phyloP scores from a whole-genome alignment of 2,113 vertebrate genomes.

The Climacteris rufus region DNA sequence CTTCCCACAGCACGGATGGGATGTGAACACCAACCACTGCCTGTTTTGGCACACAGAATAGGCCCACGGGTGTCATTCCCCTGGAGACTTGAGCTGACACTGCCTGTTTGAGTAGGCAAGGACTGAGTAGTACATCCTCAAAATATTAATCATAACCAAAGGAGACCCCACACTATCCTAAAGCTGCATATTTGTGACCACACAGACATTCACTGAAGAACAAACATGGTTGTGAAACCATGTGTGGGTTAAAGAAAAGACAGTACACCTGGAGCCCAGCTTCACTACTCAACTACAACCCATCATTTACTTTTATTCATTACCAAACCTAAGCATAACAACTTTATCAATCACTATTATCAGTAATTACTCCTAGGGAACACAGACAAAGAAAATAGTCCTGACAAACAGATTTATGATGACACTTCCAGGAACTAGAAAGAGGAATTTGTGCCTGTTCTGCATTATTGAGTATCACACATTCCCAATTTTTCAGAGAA shows the following conservation, averaged over 20 bases:
- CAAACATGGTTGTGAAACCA: neutral
- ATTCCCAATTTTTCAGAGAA: conserved; percentile 7
- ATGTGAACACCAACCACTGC: neutral
- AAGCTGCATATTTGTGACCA: neutral
- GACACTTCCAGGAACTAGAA: neutral
- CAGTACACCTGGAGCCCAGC: neutral
- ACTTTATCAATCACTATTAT: neutral
- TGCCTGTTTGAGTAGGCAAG: neutral
- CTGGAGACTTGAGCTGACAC: neutral
- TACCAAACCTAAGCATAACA: neutral
- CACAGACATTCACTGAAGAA: neutral
- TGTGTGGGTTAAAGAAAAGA: neutral
- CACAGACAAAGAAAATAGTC: conserved; percentile 11
- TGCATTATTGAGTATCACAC: neutral
- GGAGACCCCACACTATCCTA: neutral
- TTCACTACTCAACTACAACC: neutral
- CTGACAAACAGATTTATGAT: neutral
- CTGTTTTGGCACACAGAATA: neutral
- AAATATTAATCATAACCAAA: neutral
- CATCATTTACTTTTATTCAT: neutral
- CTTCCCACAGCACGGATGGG: neutral
- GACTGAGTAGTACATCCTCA: neutral
- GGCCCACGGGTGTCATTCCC: neutral
- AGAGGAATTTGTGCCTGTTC: neutral
- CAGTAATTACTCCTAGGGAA: neutral